Base-by-base conservation (phyloP, 64 coral and sea anemone genomes). In the Hydrozoanthus tunicans region DNA sequence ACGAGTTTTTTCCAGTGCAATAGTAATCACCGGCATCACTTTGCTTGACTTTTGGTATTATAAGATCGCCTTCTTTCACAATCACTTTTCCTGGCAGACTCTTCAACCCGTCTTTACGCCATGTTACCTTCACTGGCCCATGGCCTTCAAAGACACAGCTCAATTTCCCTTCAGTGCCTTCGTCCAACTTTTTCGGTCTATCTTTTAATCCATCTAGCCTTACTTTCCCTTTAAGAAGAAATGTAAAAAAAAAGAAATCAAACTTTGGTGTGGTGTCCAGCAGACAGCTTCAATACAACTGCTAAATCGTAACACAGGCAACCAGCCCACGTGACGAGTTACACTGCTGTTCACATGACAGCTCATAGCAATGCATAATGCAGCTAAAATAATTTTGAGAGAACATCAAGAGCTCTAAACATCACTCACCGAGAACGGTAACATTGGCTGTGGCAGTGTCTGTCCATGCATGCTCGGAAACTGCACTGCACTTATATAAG, bases 1-100 rank as follows among this genome's bases (percentile, higher is more conserved):
- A 96, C 0, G 59, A 7, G 12, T 96, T 96, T 57, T 10, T 66
- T 5, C 95, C 95, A 81, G 81, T 96, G 24, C 95, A 96, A 43
- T 32, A 81, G 69, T 96, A 96, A 7, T 71, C 23, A 3, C 95
- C 95, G 7, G 26, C 89, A 63, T 96, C 95, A 9, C 58, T 24
- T 71, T 65, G 79, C 59, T 91, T 59, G 1, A 94, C 32, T 2
- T 64, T 17, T 5, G 66, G n/a, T 61, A 96, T 85, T 57, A 13
- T 53, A 15, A 96, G 56, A 1, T 12, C 6, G 51, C 62, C 83
- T 7, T 70, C 73, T 23, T 93, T 6, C 0, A 20, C n/a, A 3
- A 23, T 83, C 17, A 94, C 27, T 52, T 72, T 72, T 13, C 11
- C 4, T 51, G 53, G 64, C 7, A 88, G 84, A 56, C 60, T 88